Percentiles rank a stretch among this genome's conserved stretches.
These are phyloP conservation scores for Metellina segmentata DNA, from an alignment of 2,888 invertebrate genomes.

Conservation along the genomic window DNA sequence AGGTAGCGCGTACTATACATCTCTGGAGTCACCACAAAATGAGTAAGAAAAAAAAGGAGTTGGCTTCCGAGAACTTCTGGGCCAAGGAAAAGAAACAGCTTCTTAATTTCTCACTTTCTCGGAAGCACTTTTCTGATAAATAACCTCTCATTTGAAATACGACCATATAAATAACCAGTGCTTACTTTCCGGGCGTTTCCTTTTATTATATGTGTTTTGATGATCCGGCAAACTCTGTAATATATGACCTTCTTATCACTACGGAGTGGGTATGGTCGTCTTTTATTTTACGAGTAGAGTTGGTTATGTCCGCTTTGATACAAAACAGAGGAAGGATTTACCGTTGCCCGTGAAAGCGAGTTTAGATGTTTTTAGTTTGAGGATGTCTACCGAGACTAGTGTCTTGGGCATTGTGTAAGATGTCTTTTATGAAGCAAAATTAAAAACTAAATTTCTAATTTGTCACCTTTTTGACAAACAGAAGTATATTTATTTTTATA, in stretches of 20 bases:
- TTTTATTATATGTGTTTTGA: conserved; percentile 27
- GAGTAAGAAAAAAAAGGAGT: too few species aligned
- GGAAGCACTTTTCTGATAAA: not conserved
- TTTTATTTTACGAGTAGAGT: conserved; percentile 36
- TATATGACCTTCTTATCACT: conserved; percentile 16
- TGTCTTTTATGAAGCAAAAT: too few species aligned
- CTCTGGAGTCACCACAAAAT: too few species aligned
- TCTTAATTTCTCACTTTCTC: conserved; percentile 1
- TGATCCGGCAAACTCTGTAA: conserved; percentile 20
- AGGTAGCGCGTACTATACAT: too few species aligned
- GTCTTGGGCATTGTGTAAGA: too few species aligned
- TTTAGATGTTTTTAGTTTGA: too few species aligned
- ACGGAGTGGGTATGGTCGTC: not conserved
- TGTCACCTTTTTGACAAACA: too few species aligned
- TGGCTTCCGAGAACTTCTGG: too few species aligned
- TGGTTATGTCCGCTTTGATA: conserved; percentile 42
- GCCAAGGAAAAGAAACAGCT: not conserved
- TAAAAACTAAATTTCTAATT: too few species aligned
- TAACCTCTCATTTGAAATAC: conserved; percentile 11
- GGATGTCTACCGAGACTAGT: too few species aligned
- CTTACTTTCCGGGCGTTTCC: not conserved
- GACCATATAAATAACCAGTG: conserved; percentile 20
- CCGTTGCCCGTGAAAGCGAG: too few species aligned
- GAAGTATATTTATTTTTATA: too few species aligned
- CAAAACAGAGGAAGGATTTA: conserved; percentile 8